Percentiles rank a stretch among this genome's conserved stretches.
These are phyloP conservation scores for Oncorhynchus keta DNA, from an alignment of 2,113 vertebrate species.

Conservation along the genomic window DNA sequence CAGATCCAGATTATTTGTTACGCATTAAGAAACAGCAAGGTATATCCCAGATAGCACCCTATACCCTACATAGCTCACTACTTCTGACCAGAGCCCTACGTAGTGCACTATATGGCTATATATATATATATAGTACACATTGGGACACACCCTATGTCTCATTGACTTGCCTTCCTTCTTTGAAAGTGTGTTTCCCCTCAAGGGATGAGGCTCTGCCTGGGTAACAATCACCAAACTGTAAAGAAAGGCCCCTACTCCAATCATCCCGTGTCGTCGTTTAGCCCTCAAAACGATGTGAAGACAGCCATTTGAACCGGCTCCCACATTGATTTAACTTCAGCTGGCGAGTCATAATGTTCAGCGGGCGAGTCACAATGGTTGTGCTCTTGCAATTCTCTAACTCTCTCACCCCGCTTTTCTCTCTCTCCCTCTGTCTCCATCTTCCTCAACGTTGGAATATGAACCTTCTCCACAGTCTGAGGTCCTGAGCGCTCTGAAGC, in stretches of 20 bases:
- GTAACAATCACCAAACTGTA: conserved; percentile 46
- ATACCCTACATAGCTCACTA: too few relatives aligned
- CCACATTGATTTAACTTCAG: conserved; percentile 42
- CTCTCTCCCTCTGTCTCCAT: conserved; percentile 20
- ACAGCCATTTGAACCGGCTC: conserved; percentile 46
- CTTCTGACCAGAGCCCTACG: too few relatives aligned
- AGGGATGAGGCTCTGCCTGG: conserved; percentile 39
- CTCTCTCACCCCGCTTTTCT: conserved; percentile 31
- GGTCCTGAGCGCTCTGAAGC: too few relatives aligned
- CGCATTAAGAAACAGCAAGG: conserved; percentile 50
- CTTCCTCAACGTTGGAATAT: neutral
- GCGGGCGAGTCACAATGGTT: too few relatives aligned
- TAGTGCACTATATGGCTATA: too few relatives aligned
- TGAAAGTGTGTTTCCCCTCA: conserved; percentile 48
- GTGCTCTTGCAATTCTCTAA: conserved; percentile 28
- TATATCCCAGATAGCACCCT: too few relatives aligned
- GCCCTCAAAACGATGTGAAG: conserved; percentile 40
- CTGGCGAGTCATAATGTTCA: neutral
- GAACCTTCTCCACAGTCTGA: neutral
- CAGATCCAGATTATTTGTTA: conserved; percentile 51
- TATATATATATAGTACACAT: too few relatives aligned
- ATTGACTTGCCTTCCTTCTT: conserved; percentile 51
- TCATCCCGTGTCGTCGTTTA: conserved; percentile 47
- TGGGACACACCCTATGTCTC: conserved; percentile 1
- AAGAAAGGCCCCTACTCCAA: conserved; percentile 36